Evolutionary conservation across 2,797 vertebrate genomes (phyloP).

Genomic region (Linurgus olivaceus): DNA sequence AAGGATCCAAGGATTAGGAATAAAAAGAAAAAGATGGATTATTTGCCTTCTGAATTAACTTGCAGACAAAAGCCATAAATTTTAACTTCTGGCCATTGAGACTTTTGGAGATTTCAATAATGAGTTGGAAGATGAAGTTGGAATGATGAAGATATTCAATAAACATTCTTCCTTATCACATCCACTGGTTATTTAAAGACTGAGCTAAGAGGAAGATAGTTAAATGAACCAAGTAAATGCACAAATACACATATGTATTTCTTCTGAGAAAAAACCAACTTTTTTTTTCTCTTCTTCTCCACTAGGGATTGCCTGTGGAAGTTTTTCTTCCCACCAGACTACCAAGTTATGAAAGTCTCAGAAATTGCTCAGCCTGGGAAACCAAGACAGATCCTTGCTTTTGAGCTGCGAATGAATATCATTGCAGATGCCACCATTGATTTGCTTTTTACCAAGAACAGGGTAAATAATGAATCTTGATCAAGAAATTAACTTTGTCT

Average conservation of each 20-base stretch:
- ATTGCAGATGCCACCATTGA: conserved; percentile 98
- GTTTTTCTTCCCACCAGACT: conserved; percentile 97
- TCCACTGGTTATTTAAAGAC: background rate
- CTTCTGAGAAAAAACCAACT: background rate
- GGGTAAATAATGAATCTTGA: conserved; percentile 79
- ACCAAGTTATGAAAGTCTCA: conserved; percentile 91
- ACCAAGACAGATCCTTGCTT: conserved; percentile 93
- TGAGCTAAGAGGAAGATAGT: background rate
- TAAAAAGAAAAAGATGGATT: background rate
- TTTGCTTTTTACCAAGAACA: conserved; percentile 97
- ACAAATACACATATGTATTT: background rate
- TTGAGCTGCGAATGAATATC: conserved; percentile 99
- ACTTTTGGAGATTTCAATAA: background rate
- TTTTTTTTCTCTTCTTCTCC: background rate
- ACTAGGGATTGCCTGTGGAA: conserved; percentile 96
- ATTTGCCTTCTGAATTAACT: background rate
- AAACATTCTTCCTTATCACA: background rate
- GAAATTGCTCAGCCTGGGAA: conserved; percentile 89
- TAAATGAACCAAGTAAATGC: background rate
- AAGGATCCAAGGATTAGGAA: background rate
- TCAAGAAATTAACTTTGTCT: background rate
- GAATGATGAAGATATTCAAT: background rate
- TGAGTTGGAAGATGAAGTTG: background rate
- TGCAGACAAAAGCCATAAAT: background rate
- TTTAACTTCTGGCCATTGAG: background rate